Evolutionary conservation across 1,140 invertebrate genomes (phyloP), one percentile per base, ranked within the genome.

Genomic region (Hesperophylax magnus): DNA sequence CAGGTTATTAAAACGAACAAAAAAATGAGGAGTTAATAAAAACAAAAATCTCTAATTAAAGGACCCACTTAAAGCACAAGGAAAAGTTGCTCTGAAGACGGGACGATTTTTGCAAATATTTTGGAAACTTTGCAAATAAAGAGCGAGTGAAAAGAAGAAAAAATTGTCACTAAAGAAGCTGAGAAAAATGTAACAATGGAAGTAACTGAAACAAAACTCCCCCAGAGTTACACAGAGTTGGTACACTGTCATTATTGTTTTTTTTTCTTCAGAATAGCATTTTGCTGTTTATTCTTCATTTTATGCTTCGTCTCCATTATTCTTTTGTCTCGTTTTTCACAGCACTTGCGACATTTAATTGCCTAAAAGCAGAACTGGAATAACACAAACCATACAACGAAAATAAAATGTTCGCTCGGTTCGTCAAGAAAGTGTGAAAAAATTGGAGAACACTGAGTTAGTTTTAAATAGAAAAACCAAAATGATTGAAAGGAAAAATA

Each of bases 201-300:
- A 72, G 47, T 52, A 53, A 72, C 39, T 53, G 39, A 22, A 72
- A 72, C 39, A 52, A 72, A 72, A 72, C 39, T 53, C 47, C 69
- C 14, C 47, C 47, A 72, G 69, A 72, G 69, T 72, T 72, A 52
- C 14, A 20, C 47, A 72, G 69, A 72, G 69, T 72, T 72, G 69
- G 47, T 72, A 72, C 69, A 72, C 69, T 72, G 69, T 72, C 69
- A 72, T 72, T 72, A 72, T 72, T 72, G 69, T 72, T 72, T 72
- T 72, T 72, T 52, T 72, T 72, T 72, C 69, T 72, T 54, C 69
- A 54, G 69, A 72, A 72, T 72, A 56, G 69, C 69, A 72, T 72
- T 72, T 72, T 52, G 69, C 69, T 72, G 56, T 72, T 72, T 72
- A 72, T 72, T 72, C 69, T 27, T 72, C 69, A 72, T 72, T 72